These are phyloP conservation scores for Caenorhabditis inopinata DNA, from an alignment of 1,140 invertebrate genomes.

Conservation along the genomic window DNA sequence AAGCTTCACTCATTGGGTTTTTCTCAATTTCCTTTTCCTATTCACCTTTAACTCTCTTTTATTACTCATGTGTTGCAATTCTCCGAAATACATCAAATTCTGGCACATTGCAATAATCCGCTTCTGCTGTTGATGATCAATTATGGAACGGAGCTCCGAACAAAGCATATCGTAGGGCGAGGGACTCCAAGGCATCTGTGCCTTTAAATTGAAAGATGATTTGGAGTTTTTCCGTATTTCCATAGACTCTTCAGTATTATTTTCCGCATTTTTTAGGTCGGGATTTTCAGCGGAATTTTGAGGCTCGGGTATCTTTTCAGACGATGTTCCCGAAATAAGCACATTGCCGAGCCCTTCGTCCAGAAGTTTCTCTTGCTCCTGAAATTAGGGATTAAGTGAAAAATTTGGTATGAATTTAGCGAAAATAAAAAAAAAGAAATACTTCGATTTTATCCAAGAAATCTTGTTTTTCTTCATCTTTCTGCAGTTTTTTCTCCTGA, in stretches of 20 bases:
- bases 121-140: background rate
- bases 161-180: background rate
- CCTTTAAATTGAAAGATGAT: background rate
- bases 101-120: background rate
- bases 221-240: background rate
- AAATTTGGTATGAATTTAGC: too few species aligned
- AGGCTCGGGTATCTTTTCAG: too few species aligned
- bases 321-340: too few species aligned
- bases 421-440: too few species aligned
- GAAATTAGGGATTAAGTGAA: too few species aligned
- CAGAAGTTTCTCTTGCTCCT: background rate
- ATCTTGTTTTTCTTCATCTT: background rate
- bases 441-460: conserved; percentile 1
- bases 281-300: too few species aligned
- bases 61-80: background rate
- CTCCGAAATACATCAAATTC: background rate
- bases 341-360: background rate
- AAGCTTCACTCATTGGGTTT: background rate
- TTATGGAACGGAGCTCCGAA: background rate
- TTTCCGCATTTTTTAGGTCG: background rate
- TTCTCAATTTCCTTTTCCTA: too few species aligned
- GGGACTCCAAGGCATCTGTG: background rate
- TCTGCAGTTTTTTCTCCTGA: background rate
- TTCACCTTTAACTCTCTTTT: background rate
- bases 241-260: background rate